phyloP scores from a whole-genome alignment of 2,113 vertebrate genomes.

The Pluvialis apricaria region DNA sequence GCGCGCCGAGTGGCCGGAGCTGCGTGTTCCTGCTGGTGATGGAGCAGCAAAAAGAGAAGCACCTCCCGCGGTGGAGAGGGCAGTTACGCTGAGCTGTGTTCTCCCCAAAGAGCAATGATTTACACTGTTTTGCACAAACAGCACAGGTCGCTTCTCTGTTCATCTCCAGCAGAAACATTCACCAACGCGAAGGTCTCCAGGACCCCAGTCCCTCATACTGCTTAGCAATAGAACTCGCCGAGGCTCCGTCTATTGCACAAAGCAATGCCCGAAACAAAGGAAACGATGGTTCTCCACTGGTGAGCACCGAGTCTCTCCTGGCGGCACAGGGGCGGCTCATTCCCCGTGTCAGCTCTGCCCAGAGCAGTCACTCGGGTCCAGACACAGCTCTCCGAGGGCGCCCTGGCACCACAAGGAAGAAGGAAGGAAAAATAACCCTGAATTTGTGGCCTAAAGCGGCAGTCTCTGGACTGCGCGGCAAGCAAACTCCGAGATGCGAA shows the following conservation, averaged over 20 bases:
- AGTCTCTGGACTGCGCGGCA: not conserved
- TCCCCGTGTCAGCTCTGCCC: not conserved
- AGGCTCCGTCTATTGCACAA: not conserved
- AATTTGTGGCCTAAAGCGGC: not conserved
- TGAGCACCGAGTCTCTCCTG: not conserved
- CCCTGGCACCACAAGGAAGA: not conserved
- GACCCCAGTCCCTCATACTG: not conserved
- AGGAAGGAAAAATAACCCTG: not conserved
- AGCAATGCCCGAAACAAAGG: not conserved
- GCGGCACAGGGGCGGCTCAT: not conserved
- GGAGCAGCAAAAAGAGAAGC: not conserved
- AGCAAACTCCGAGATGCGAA: not conserved
- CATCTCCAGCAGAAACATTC: not conserved
- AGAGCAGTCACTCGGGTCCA: not conserved
- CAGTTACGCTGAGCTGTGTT: not conserved
- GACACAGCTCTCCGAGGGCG: not conserved
- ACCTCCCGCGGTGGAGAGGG: not conserved
- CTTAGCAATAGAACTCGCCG: not conserved
- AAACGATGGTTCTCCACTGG: not conserved
- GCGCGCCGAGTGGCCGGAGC: not conserved
- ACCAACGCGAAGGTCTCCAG: rapidly evolving
- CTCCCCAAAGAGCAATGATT: not conserved
- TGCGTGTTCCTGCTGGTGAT: not conserved
- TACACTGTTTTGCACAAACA: not conserved
- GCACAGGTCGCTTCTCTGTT: not conserved